A percentile compares a stretch with the other conserved stretches of the same genome.
These are phyloP conservation scores for Phrynosoma platyrhinos DNA, from an alignment of 2,113 vertebrate species.

Conservation along the genomic window DNA sequence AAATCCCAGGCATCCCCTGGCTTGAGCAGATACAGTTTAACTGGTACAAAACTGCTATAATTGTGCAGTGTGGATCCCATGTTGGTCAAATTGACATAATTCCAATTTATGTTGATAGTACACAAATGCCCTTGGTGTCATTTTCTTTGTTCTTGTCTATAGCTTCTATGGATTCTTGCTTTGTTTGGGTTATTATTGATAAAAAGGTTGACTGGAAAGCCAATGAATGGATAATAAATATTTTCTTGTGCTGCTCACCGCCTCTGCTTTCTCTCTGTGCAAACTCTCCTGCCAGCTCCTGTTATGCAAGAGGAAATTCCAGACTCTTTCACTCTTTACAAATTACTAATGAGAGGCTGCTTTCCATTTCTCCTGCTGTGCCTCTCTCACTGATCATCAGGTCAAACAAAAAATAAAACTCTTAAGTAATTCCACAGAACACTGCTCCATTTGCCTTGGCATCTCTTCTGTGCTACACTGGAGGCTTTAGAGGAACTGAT, in stretches of 20 bases:
- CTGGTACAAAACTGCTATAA: too few relatives aligned
- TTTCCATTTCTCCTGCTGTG: constrained; percentile 9
- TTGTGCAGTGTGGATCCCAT: too few relatives aligned
- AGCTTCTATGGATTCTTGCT: background rate
- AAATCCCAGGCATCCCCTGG: too few relatives aligned
- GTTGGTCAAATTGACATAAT: too few relatives aligned
- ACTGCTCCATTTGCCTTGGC: background rate
- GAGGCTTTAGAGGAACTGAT: background rate
- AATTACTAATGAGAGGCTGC: background rate
- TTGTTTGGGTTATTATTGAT: background rate
- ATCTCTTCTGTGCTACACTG: background rate
- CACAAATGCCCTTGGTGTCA: background rate
- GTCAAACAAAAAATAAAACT: background rate
- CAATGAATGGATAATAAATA: background rate
- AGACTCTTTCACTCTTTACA: background rate
- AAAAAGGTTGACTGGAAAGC: background rate
- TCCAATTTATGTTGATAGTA: too few relatives aligned
- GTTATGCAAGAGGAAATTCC: constrained; percentile 18
- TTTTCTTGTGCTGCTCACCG: background rate
- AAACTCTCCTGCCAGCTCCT: background rate
- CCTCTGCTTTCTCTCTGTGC: background rate
- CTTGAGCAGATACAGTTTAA: too few relatives aligned
- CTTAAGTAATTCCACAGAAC: background rate
- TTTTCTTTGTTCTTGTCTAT: background rate
- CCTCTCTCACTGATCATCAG: background rate